Evolutionary conservation across 2,888 invertebrate genomes (phyloP).

Genomic region (Leptinotarsa juncta): DNA sequence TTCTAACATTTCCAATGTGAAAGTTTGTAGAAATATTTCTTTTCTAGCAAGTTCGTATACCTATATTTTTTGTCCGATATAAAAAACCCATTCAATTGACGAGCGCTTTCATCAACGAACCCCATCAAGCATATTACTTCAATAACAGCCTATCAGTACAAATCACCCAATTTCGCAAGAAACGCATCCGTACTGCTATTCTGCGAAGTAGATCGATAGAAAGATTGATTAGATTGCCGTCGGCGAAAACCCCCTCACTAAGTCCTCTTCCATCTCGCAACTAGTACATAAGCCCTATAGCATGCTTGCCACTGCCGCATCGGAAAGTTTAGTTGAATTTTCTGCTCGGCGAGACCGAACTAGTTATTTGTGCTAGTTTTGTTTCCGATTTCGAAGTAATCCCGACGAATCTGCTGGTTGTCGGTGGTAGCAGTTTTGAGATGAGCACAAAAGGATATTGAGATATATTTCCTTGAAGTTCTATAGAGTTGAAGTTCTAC

Average conservation of each 20-base stretch:
- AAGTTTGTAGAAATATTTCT: too few relatives aligned
- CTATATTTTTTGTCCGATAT: too few relatives aligned
- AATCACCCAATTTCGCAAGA: conserved; percentile 3
- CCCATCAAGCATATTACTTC: not conserved
- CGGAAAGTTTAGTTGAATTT: not conserved
- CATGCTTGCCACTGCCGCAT: conserved; percentile 3
- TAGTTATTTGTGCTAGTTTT: not conserved
- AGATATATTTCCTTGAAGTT: too few relatives aligned
- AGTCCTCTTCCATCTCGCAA: conserved; percentile 4
- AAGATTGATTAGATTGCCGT: conserved; percentile 12
- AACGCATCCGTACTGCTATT: not conserved
- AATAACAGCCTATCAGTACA: conserved; percentile 3
- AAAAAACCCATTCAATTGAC: not conserved
- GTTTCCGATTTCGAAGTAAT: not conserved
- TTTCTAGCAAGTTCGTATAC: too few relatives aligned
- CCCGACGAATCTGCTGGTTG: not conserved
- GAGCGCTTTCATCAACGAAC: not conserved
- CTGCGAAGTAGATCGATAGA: not conserved
- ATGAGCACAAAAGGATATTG: too few relatives aligned
- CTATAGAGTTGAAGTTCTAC: too few relatives aligned
- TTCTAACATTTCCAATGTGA: too few relatives aligned
- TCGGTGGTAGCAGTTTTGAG: not conserved
- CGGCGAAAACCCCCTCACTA: conserved; percentile 9
- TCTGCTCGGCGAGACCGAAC: not conserved
- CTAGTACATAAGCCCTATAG: conserved; percentile 5